Base-by-base conservation (phyloP, 2,113 vertebrate genomes). In the Montifringilla adamsi region DNA sequence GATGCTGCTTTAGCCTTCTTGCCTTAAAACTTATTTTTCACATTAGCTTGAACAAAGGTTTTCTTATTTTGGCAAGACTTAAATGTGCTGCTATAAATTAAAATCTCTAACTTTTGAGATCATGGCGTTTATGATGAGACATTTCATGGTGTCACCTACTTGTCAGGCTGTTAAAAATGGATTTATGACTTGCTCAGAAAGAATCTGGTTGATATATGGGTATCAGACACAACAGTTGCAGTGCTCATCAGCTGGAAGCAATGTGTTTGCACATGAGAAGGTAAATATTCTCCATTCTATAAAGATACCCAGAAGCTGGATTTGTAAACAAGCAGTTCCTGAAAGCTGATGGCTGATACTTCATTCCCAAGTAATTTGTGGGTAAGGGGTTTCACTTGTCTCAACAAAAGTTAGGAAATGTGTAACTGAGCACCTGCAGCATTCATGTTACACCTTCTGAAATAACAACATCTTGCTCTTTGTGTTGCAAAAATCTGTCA, bases 161-260 rank as follows among this genome's bases (percentile, higher is more conserved):
- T 93, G 76, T 93, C 90, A 66, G 74, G 22, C 74, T 92, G 80
- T 76, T 91, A 74, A 85, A 91, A 91, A 46, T 64, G 70, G 70
- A 78, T 93, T 93, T 88, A 91, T 26, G 74, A 67, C 44, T 90
- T 90, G 62, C 76, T 93, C 30, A 50, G 72, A 89, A 94, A 7
- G 47, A 66, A 90, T 68, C 69, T 73, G 56, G 22, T 53, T 94
- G 79, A 23, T 92, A 5, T 69, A n/a, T 33, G 58, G 33, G 13
- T 47, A 37, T 87, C 44, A 15, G 53, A 50, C 46, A 13, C 31
- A 85, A 15, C 22, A 66, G 31, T 70, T 77, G 47, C 33, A 26
- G 52, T 24, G 56, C 72, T 93, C 26, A 75, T 96, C 75, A 92
- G 75, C 85, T 92, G 87, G 50, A 86, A 83, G 68, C 72, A 69